These are phyloP conservation scores for Acanthosepion pharaonis DNA, from an alignment of 2,888 invertebrate species.

Conservation along the genomic window DNA sequence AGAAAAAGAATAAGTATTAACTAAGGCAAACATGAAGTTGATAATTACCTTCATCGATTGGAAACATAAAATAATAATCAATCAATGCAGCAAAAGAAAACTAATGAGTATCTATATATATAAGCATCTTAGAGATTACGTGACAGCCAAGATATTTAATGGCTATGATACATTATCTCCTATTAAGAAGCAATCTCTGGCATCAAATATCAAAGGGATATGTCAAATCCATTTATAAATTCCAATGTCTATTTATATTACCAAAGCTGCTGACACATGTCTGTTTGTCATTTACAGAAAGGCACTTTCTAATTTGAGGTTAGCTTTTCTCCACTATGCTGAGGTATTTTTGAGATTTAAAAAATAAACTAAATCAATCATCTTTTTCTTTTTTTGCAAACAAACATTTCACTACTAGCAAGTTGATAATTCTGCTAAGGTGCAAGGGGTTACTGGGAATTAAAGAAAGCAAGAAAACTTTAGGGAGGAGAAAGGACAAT, in stretches of 20 bases:
- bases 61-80: neutral
- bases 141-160: neutral
- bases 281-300: neutral
- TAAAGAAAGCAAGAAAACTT: too few relatives aligned
- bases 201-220: neutral
- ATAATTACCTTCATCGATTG: neutral
- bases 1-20: neutral
- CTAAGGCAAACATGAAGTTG: neutral
- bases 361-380: neutral
- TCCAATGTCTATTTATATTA: neutral
- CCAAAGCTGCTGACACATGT: neutral
- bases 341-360: neutral
- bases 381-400: neutral
- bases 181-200: constrained; percentile 35
- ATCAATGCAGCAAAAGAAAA: neutral
- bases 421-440: too few relatives aligned
- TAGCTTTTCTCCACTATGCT: neutral
- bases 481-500: too few relatives aligned
- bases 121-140: neutral
- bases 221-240: neutral
- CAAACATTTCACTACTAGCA: too few relatives aligned
- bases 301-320: neutral
- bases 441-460: too few relatives aligned
- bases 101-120: neutral
- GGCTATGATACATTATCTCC: neutral